Percentiles rank a stretch among this genome's conserved stretches.
These are phyloP conservation scores for Oscheius sp. DNA, from an alignment of 2,888 invertebrate species.

Conservation along the genomic window DNA sequence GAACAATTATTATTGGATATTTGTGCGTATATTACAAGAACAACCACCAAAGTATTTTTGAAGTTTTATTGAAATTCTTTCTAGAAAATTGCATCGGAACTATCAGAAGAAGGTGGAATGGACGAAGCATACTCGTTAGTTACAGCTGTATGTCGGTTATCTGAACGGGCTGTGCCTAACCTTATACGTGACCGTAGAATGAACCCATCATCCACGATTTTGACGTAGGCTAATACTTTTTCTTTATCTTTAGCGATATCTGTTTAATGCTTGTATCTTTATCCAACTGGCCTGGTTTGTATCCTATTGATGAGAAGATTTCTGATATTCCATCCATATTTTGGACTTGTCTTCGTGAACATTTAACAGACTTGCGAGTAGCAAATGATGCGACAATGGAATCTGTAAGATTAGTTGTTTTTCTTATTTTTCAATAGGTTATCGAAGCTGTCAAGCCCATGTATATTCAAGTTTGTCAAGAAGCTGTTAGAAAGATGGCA, in stretches of 20 bases:
- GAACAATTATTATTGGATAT: constrained; percentile 43
- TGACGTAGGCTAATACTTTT: not conserved
- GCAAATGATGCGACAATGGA: not conserved
- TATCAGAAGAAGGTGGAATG: constrained; percentile 36
- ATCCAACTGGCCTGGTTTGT: constrained; percentile 37
- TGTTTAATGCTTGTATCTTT: constrained; percentile 20
- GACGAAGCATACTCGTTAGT: constrained; percentile 44
- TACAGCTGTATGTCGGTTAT: constrained; percentile 43
- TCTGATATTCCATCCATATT: constrained; percentile 57
- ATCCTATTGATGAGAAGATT: constrained; percentile 44
- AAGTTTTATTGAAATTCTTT: not conserved
- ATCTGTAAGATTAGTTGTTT: not conserved
- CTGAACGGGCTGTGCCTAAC: constrained; percentile 40
- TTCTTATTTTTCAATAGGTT: constrained; percentile 24
- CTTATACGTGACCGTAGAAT: constrained; percentile 36
- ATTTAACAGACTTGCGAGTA: constrained; percentile 29
- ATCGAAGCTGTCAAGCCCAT: constrained; percentile 17
- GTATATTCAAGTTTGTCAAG: constrained; percentile 37
- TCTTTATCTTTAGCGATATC: constrained; percentile 22
- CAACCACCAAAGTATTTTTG: constrained; percentile 39
- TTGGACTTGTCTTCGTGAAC: constrained; percentile 51
- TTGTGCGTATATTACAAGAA: constrained; percentile 43
- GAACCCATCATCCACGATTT: not conserved
- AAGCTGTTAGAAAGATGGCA: constrained; percentile 40
- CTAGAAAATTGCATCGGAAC: constrained; percentile 39